Conservation (phyloP, 2,888 invertebrate genomes). For the Clistopyga incitator region DNA sequence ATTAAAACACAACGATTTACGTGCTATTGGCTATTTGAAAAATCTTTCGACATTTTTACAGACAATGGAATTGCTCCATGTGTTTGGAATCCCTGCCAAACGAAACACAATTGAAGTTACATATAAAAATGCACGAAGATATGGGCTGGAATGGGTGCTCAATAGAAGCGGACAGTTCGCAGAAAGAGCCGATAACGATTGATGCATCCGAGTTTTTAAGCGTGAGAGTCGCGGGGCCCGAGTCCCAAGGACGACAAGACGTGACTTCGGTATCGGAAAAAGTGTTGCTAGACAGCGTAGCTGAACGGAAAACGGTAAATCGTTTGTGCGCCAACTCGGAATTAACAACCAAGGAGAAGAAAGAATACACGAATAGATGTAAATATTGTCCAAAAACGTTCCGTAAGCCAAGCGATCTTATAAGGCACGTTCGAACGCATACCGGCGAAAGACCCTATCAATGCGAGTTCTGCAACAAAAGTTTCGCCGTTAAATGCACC, state of each 20-base stretch:
- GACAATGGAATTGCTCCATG: slow-evolving; percentile 76
- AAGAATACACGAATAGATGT: slow-evolving; percentile 85
- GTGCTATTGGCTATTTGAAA: slow-evolving; percentile 47
- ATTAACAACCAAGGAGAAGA: slow-evolving; percentile 71
- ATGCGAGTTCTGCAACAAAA: slow-evolving; percentile 85
- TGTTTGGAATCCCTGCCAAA: slow-evolving; percentile 77
- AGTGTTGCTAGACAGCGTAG: slow-evolving; percentile 79
- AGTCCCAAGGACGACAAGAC: slow-evolving; percentile 63
- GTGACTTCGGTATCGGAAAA: slow-evolving; percentile 77
- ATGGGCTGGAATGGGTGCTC: slow-evolving; percentile 66
- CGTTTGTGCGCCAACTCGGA: slow-evolving; percentile 45
- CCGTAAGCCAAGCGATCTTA: slow-evolving; percentile 89
- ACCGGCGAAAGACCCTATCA: slow-evolving; percentile 89
- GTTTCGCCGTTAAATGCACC: slow-evolving; percentile 89
- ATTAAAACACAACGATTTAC: too few species aligned
- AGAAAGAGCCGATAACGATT: slow-evolving; percentile 74
- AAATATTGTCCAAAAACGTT: slow-evolving; percentile 88
- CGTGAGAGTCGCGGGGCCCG: slow-evolving; percentile 27
- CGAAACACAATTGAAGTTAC: slow-evolving; percentile 76
- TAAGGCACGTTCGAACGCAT: slow-evolving; percentile 88
- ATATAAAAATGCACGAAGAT: slow-evolving; percentile 75
- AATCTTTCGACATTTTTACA: slow-evolving; percentile 62
- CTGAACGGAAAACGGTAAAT: slow-evolving; percentile 77
- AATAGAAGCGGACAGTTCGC: slow-evolving; percentile 71
- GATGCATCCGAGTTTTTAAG: slow-evolving; percentile 56